phyloP scores from a whole-genome alignment of 1,140 invertebrate genomes.

The Chionoecetes opilio region DNA sequence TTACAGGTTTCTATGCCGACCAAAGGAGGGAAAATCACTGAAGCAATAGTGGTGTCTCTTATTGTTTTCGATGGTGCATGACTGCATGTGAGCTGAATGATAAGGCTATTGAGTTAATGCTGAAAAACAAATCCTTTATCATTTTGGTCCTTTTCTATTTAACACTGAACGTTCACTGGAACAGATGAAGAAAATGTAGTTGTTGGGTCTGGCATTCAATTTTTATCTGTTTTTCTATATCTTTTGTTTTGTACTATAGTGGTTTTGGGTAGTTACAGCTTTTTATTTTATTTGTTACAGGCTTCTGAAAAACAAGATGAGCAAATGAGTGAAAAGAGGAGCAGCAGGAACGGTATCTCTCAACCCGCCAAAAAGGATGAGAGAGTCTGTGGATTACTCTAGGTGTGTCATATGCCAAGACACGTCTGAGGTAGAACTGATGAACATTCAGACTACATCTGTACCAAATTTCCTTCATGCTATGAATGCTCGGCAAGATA shows the following conservation, averaged over 20 bases:
- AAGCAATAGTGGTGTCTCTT: neutral
- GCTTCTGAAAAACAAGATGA: conserved; percentile 15
- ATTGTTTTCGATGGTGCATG: neutral
- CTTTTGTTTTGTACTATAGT: neutral
- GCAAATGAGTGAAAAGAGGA: too few relatives aligned
- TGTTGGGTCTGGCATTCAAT: neutral
- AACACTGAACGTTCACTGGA: neutral
- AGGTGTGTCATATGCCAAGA: too few relatives aligned
- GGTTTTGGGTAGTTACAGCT: neutral
- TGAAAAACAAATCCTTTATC: neutral
- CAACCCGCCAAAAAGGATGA: too few relatives aligned
- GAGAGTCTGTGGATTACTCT: too few relatives aligned
- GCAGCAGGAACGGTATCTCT: too few relatives aligned
- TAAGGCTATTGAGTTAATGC: neutral
- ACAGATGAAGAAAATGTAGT: neutral
- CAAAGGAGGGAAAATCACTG: neutral
- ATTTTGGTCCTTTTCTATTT: neutral
- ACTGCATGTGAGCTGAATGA: neutral
- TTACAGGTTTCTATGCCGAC: neutral
- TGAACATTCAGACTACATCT: too few relatives aligned
- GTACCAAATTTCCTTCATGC: too few relatives aligned
- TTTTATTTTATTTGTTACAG: neutral
- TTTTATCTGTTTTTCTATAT: neutral
- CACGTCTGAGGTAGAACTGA: too few relatives aligned
- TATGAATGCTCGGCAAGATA: too few relatives aligned